These are phyloP conservation scores for Hippopotamyrus pictus DNA, from an alignment of 2,797 vertebrate genomes.

Conservation along the genomic window DNA sequence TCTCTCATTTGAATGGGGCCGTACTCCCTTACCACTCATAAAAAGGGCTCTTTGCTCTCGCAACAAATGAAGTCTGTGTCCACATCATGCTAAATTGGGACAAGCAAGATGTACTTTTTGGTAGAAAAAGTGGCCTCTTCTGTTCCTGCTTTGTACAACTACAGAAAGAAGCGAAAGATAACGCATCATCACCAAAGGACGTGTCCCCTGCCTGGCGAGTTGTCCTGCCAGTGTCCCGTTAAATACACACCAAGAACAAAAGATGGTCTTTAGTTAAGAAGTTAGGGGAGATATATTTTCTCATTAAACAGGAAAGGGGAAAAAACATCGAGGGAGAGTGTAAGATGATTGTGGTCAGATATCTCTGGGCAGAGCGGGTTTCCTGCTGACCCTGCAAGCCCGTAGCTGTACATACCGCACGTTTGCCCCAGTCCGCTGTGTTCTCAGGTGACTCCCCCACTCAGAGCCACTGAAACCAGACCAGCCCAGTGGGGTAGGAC, in stretches of 20 bases:
- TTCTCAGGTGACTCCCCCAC: conserved; percentile 54
- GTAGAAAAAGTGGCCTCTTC: not conserved
- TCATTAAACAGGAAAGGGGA: not conserved
- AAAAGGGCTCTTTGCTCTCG: not conserved
- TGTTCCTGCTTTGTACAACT: not conserved
- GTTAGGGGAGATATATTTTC: not conserved
- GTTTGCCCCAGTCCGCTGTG: not conserved
- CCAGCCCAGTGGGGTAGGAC: conserved; percentile 35
- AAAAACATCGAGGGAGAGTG: not conserved
- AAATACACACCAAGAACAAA: not conserved
- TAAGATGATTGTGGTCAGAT: not conserved
- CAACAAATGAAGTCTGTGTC: not conserved
- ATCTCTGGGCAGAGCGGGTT: not conserved
- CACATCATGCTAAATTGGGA: not conserved
- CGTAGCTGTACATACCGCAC: not conserved
- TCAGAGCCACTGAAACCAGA: conserved; percentile 54
- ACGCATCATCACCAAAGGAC: not conserved
- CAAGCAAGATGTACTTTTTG: not conserved
- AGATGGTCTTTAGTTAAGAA: not conserved
- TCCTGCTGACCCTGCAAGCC: not conserved
- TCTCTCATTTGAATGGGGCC: not conserved
- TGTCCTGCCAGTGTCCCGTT: not conserved
- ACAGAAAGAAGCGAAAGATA: not conserved
- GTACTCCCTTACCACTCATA: not conserved
- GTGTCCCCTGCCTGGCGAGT: not conserved